Evolutionary conservation across 2,113 vertebrate genomes (phyloP).

Genomic region (Panurus biarmicus): DNA sequence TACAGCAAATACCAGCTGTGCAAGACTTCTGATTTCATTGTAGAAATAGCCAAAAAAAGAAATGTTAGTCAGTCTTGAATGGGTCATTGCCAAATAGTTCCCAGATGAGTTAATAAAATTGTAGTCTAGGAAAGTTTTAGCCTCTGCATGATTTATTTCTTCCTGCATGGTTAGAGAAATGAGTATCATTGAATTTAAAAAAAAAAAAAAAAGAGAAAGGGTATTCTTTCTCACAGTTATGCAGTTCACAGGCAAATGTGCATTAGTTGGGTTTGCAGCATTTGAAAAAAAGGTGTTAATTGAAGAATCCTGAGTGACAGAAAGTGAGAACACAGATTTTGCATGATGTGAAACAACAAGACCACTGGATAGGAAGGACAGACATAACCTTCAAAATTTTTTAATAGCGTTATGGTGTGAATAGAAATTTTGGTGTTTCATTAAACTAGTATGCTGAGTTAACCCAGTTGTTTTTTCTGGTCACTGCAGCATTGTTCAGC

Average conservation of each 20-base stretch:
- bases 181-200: neutral
- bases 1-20: neutral
- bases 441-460: neutral
- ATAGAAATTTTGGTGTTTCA: neutral
- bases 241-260: neutral
- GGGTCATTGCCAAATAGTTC: neutral
- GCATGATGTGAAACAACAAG: neutral
- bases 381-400: neutral
- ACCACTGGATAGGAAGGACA: neutral
- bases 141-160: neutral
- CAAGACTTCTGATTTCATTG: neutral
- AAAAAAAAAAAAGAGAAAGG: neutral
- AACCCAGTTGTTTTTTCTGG: neutral
- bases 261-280: neutral
- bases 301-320: neutral
- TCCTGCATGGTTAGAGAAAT: neutral
- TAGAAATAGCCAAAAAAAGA: neutral
- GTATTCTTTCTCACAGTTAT: neutral
- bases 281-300: conserved; percentile 9
- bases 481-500: neutral
- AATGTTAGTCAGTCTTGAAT: neutral
- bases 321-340: neutral
- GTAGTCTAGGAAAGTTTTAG: neutral
- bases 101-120: neutral
- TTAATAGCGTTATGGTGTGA: neutral